Percentiles rank a stretch among this genome's conserved stretches.
Conservation (phyloP, 2,113 vertebrate genomes). For the Ploceus nigricollis region DNA sequence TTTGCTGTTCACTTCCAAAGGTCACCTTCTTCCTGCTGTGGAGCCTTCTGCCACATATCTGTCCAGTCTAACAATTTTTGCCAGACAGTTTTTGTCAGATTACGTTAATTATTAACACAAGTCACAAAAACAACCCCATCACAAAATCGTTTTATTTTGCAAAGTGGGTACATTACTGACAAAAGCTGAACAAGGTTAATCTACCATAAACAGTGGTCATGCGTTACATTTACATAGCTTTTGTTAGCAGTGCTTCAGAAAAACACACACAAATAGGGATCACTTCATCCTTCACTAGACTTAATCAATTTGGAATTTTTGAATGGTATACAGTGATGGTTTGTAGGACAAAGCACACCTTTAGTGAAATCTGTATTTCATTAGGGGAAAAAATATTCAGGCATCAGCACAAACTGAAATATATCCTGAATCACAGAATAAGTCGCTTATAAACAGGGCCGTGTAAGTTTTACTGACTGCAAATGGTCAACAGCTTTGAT, state of each 20-base stretch:
- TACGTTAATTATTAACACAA: constrained; percentile 27
- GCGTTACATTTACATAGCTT: background rate
- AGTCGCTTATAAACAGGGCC: background rate
- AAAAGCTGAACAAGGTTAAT: constrained; percentile 12
- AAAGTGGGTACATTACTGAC: background rate
- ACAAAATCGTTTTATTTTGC: constrained; percentile 4
- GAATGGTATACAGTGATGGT: background rate
- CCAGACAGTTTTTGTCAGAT: background rate
- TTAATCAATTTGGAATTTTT: background rate
- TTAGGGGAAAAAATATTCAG: background rate
- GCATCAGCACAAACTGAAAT: background rate
- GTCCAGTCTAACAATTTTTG: background rate
- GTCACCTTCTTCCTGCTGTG: background rate
- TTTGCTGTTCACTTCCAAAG: background rate
- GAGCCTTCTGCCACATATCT: background rate
- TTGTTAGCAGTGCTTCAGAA: background rate
- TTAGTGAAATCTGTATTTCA: too few species aligned
- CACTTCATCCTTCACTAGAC: background rate
- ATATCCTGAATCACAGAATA: background rate
- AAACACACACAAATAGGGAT: background rate
- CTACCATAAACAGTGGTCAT: background rate
- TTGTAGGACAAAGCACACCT: background rate
- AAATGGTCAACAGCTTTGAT: background rate
- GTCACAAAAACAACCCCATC: constrained; percentile 4
- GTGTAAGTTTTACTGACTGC: background rate